phyloP scores from a whole-genome alignment of 2,797 vertebrate species.

The Mico argentatus region DNA sequence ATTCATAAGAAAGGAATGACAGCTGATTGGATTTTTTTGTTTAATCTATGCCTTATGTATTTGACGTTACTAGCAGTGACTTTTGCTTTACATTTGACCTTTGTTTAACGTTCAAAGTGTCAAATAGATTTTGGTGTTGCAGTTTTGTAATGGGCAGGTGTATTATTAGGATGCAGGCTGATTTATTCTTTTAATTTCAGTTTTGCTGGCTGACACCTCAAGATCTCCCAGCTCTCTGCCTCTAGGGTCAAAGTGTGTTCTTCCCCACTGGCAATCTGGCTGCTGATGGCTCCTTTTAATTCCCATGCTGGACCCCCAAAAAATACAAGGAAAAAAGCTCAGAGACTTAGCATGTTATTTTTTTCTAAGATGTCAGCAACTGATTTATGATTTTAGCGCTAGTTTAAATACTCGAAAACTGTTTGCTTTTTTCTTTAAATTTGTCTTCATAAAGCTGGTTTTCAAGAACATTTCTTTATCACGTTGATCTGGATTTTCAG shows the following conservation, averaged over 20 bases:
- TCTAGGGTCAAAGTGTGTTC: background rate
- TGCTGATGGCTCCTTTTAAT: background rate
- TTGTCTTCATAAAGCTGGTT: background rate
- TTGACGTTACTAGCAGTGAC: background rate
- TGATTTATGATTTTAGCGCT: background rate
- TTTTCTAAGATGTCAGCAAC: background rate
- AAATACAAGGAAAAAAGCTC: background rate
- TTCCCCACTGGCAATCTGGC: too few species aligned
- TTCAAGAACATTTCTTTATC: background rate
- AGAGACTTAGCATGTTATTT: background rate
- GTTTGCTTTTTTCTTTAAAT: background rate
- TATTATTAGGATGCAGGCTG: background rate
- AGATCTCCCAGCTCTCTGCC: background rate
- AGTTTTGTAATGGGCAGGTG: background rate
- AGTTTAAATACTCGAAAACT: background rate
- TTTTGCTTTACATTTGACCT: background rate
- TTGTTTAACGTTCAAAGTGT: background rate
- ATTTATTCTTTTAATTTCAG: background rate
- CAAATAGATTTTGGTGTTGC: background rate
- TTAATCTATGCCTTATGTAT: background rate
- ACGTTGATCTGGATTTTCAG: constrained; percentile 4
- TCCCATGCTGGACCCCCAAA: accelerated
- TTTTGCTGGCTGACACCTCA: background rate
- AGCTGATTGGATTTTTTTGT: background rate
- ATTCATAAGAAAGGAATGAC: background rate